Conservation (phyloP, 35 echinoderm and acorn worm genomes). For the Diadema setosum region DNA sequence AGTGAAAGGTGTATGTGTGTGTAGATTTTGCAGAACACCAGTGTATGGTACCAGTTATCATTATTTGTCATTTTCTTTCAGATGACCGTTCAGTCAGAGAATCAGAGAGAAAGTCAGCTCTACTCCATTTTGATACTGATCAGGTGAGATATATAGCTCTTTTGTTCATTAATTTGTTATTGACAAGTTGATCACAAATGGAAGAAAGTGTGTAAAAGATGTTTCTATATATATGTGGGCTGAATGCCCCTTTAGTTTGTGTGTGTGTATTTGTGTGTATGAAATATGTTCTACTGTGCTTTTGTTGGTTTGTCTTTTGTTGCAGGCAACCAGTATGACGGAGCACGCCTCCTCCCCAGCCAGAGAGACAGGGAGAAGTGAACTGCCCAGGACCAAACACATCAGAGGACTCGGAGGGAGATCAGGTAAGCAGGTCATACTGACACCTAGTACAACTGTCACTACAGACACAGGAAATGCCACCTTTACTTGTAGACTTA, state of each 20-base stretch:
- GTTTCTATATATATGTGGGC: no score
- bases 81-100: constrained; percentile 92
- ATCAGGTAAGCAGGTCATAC: not conserved
- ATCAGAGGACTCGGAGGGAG: not conserved
- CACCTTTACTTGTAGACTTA: no score
- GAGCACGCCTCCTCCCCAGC: not conserved
- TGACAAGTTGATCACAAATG: no score
- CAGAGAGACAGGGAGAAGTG: not conserved
- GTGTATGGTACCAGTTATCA: not conserved
- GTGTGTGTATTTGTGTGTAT: no score
- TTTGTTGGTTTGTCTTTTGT: no score
- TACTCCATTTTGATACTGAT: constrained; percentile 86
- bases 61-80: constrained; percentile 1
- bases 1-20: no score
- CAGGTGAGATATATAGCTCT: constrained; percentile 76
- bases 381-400: not conserved
- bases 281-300: no score
- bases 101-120: constrained; percentile 82
- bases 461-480: not conserved
- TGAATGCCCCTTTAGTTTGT: no score
- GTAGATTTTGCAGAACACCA: no score
- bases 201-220: no score
- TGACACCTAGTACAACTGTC: not conserved
- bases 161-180: no score
- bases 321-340: not conserved